phyloP scores from a whole-genome alignment of 53 echinoderm and acorn worm species.

The Luidia sarsii region DNA sequence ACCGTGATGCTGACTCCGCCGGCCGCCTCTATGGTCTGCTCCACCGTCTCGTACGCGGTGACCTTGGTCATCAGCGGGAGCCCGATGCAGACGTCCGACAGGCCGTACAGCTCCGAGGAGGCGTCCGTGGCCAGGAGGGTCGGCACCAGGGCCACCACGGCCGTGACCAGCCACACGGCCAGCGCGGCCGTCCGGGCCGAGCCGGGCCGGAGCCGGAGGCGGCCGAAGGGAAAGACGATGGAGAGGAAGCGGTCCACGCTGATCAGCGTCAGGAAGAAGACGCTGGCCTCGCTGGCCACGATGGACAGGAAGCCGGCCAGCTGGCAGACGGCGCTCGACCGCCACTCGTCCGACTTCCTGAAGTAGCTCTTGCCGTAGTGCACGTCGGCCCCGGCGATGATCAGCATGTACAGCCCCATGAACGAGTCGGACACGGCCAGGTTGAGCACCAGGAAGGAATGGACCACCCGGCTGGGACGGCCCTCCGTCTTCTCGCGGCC shows the following conservation, averaged over 20 bases:
- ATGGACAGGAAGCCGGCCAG: slow-evolving; percentile 36
- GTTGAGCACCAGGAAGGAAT: slow-evolving; percentile 35
- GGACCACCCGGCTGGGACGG: slow-evolving; percentile 17
- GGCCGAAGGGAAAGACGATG: slow-evolving; percentile 24
- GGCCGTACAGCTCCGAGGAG: slow-evolving; percentile 38
- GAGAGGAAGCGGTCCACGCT: slow-evolving; percentile 34
- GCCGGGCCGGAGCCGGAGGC: not conserved
- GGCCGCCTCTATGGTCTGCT: slow-evolving; percentile 16
- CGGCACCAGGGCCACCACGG: slow-evolving; percentile 34
- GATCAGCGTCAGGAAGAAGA: slow-evolving; percentile 37
- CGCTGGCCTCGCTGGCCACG: slow-evolving; percentile 22
- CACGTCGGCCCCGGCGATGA: slow-evolving; percentile 20
- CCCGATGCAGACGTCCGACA: slow-evolving; percentile 66
- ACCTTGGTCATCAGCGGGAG: slow-evolving; percentile 57
- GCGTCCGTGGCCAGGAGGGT: slow-evolving; percentile 40
- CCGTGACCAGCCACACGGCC: slow-evolving; percentile 28
- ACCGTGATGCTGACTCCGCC: slow-evolving; percentile 41
- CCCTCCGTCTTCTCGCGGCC: slow-evolving; percentile 24
- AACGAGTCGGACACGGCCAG: slow-evolving; percentile 25
- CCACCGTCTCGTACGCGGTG: slow-evolving; percentile 2
- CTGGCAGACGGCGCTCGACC: slow-evolving; percentile 6
- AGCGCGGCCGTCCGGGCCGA: not conserved
- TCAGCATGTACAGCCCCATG: slow-evolving; percentile 53
- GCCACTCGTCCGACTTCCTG: slow-evolving; percentile 11
- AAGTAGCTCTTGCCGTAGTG: not conserved